Evolutionary conservation across 2,113 vertebrate genomes (phyloP), one percentile per base, ranked within the genome.

Genomic region (Pedionomus torquatus): DNA sequence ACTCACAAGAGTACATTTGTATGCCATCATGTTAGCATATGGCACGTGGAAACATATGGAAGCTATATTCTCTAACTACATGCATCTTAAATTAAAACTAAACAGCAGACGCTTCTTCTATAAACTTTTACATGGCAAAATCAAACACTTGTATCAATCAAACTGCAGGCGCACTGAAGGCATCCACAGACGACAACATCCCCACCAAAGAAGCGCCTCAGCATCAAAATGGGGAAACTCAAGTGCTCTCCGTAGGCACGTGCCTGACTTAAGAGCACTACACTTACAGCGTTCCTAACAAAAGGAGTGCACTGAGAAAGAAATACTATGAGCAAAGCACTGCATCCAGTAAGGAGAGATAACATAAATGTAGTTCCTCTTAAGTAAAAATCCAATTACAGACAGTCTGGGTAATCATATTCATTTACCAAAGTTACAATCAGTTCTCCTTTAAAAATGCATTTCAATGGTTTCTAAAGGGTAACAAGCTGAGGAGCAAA

Each of bases 111-210:
- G 76, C 28, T 54, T 54, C 54, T 74, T 85, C 91, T 33, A 93
- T 90, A 96, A 97, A 97, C 82, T 93, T 91, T 75, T 86, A 89
- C 31, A 43, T 18, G 43, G 86, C n/a, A 43, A 66, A 96, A 91
- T 92, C 71, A 75, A 96, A 87, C 33, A 75, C 76, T 93, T 89
- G 61, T 14, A 78, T 7, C 69, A 94, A 82, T 49, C 70, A 93
- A 26, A 76, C 0, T 51, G 93, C 76, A 91, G 78, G 88, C 44
- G 57, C 13, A 5, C 69, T 20, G 43, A 94, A 75, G 9, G 88
- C 39, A 60, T 88, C 71, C 91, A 88, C 46, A 69, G 44, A 49
- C 63, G 89, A 70, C 5, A 46, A 65, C 30, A 35, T 9, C 63
- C 7, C 17, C 77, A 30, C 20, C 70, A 58, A 43, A 87, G 74